These are phyloP conservation scores for Anas flavirostris DNA, from an alignment of 2,797 vertebrate species.

Conservation along the genomic window DNA sequence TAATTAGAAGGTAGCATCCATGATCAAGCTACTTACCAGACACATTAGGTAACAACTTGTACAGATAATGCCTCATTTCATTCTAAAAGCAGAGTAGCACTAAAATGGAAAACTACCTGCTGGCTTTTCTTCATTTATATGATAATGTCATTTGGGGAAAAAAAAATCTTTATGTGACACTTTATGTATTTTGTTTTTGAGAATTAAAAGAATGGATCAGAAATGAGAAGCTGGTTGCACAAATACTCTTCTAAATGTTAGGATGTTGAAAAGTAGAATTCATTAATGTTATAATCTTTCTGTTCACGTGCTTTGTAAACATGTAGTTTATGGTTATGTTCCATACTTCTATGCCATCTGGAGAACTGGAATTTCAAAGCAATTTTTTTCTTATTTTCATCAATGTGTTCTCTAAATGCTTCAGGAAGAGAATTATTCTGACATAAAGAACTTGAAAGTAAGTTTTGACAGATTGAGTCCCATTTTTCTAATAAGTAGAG, in stretches of 20 bases:
- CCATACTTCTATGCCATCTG: slow-evolving; percentile 9
- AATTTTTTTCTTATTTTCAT: background rate
- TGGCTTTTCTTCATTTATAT: slow-evolving; percentile 55
- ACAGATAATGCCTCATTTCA: background rate
- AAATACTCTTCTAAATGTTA: background rate
- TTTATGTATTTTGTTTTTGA: slow-evolving; percentile 47
- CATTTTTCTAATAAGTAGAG: background rate
- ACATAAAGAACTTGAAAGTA: background rate
- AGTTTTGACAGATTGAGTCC: background rate
- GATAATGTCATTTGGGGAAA: slow-evolving; percentile 30
- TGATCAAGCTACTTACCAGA: background rate
- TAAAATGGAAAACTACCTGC: slow-evolving; percentile 14
- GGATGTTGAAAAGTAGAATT: background rate
- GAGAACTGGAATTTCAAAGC: background rate
- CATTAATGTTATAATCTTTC: background rate
- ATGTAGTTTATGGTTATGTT: background rate
- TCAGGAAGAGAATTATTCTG: slow-evolving; percentile 9
- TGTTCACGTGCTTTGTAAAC: background rate
- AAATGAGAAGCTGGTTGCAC: background rate
- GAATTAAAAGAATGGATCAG: slow-evolving; percentile 49
- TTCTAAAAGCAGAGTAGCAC: slow-evolving; percentile 19
- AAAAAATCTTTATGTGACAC: background rate
- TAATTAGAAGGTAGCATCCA: background rate
- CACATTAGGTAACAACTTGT: background rate
- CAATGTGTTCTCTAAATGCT: background rate